Evolutionary conservation across 2,888 invertebrate genomes (phyloP), one percentile per base, ranked within the genome.

Genomic region (Dryocosmus kuriphilus): DNA sequence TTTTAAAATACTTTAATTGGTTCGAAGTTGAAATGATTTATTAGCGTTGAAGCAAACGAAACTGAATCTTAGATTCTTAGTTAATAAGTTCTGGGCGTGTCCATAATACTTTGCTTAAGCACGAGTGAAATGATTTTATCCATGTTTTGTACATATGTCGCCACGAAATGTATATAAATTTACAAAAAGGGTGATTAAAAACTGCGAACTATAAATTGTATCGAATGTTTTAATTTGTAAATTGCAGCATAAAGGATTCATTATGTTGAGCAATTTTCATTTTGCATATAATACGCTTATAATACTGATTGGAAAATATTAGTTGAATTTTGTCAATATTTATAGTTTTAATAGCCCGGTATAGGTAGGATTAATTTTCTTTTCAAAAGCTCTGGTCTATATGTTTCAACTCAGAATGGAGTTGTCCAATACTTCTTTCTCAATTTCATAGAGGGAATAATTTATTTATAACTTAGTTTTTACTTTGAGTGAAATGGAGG

Each of bases 51-150:
- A 60, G 57, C 24, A 24, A 16, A 14, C 22, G 4, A 14, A 55
- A 55, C 55, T 9, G 22, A 57, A 24, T 57, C 22, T 57, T 57
- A 57, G 11, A 60, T 60, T 60, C 11, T 27, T 7, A 60, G 5
- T 60, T 60, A 60, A 14, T 51, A 51, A 60, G 57, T 57, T 57
- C 57, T 57, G 24, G 24, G 24, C 22, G 57, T 57, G 24, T 57
- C n/a, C 57, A 22, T 24, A 57, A 22, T 11, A 8, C 57, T 60
- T 60, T 16, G 11, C 1, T 27, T 60, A 11, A 24, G 16, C 60
- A 60, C 16, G 60, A 27, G 22, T 60, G 60, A 27, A 27, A 27
- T 60, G 55, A 22, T 55, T 60, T 60, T 24, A 60, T 27, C 60
- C 27, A 16, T 27, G 7, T 60, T 60, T 14, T 60, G 27, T 60